Base-by-base conservation (phyloP, 2,113 vertebrate genomes). In the Acanthisitta chloris region DNA sequence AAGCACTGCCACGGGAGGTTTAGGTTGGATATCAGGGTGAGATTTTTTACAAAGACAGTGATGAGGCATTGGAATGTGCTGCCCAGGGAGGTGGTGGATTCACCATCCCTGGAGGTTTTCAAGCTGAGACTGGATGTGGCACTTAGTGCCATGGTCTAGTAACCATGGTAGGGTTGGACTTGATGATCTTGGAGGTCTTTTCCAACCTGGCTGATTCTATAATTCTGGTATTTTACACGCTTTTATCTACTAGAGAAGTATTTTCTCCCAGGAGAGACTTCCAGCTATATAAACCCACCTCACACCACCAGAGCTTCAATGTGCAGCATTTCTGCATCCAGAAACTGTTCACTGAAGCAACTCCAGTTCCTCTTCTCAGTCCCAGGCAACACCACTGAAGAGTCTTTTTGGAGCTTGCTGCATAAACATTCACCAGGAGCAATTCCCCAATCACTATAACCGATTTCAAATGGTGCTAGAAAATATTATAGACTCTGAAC, bases 391-490 rank as follows among this genome's bases (percentile, higher is more conserved):
- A 29, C 8, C 67, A 51, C 13, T 38, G 6, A 33, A 88, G 45
- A 45, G 95, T 67, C 43, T 62, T 81, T 28, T 31, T 8, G 17
- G 8, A 52, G 83, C 31, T 40, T 83, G 90, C 67, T 55, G 62
- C 6, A 20, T 6, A 4, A 14, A 31, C 18, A 61, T 24, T 69
- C 45, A 28, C 49, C 18, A 26, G 98, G 74, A 93, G 98, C 94
- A 96, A 95, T 98, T 98, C 99, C 99, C 99, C 99, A 89, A 98
- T 98, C 98, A 98, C 98, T 99, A 99, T 99, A 99, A 99, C 99
- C 99, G 99, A 99, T 99, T 99, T 99, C 99, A 99, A 99, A 99
- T 99, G 99, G 99, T 99, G 99, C 99, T 99, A 99, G 99, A 99
- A 98, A 98, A 98, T 98, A 93, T 78, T 97, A 98, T 93, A 89